These are phyloP conservation scores for Drymodes brunneopygia DNA, from an alignment of 2,113 vertebrate genomes.

Conservation along the genomic window DNA sequence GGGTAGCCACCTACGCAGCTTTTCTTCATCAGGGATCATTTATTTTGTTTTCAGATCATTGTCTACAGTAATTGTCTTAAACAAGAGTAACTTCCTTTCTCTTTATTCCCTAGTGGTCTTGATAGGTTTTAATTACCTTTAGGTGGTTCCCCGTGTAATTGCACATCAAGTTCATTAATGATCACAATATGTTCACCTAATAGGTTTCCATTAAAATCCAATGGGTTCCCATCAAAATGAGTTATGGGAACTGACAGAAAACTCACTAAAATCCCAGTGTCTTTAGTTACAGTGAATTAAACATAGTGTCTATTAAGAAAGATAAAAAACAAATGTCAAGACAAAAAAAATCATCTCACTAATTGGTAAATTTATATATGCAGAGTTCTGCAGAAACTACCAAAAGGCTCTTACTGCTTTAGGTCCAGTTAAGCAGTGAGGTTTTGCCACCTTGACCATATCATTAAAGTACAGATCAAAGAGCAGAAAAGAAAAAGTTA, in stretches of 20 bases:
- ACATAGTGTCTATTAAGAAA: constrained; percentile 47
- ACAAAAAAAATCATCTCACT: background rate
- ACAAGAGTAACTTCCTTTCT: constrained; percentile 73
- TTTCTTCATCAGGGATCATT: constrained; percentile 67
- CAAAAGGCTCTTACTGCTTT: background rate
- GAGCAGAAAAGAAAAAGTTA: background rate
- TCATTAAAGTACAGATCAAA: background rate
- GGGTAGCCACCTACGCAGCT: constrained; percentile 62
- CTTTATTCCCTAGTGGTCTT: constrained; percentile 68
- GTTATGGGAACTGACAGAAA: constrained; percentile 62
- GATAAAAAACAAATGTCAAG: background rate
- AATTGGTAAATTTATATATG: background rate
- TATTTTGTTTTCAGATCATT: constrained; percentile 71
- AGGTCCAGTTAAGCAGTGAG: background rate
- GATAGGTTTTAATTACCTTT: constrained; percentile 77
- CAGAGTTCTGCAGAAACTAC: background rate
- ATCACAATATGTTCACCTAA: constrained; percentile 76
- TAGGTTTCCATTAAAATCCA: constrained; percentile 77
- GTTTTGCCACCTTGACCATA: background rate
- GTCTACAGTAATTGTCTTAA: constrained; percentile 77
- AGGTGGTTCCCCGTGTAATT: constrained; percentile 62
- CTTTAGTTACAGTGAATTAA: constrained; percentile 67
- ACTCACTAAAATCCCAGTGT: constrained; percentile 58
- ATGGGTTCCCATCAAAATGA: constrained; percentile 75
- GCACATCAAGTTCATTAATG: constrained; percentile 73